Evolutionary conservation across 2,888 invertebrate genomes (phyloP).

Genomic region (Ischnus inquisitorius): DNA sequence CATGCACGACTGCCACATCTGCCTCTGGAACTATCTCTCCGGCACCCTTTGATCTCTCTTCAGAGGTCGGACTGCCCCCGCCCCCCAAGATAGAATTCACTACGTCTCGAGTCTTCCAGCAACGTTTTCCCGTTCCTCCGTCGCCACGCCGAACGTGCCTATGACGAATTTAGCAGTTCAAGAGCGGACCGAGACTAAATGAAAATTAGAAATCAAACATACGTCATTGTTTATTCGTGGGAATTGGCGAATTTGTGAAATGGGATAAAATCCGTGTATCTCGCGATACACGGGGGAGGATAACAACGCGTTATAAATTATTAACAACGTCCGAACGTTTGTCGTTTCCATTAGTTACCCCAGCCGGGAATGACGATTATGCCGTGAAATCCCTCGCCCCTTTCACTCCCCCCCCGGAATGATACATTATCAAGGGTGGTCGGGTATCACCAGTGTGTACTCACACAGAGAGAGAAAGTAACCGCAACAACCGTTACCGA

Average conservation of each 20-base stretch:
- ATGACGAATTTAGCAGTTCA: slow-evolving; percentile 18
- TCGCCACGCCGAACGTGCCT: no score
- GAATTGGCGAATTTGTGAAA: not conserved
- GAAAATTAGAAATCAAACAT: slow-evolving; percentile 45
- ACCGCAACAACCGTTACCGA: slow-evolving; percentile 58
- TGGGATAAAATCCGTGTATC: slow-evolving; percentile 22
- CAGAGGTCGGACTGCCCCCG: not conserved
- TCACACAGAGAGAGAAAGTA: slow-evolving; percentile 45
- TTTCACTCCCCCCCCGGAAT: slow-evolving; percentile 15
- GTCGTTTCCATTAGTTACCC: slow-evolving; percentile 66
- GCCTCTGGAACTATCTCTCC: slow-evolving; percentile 48
- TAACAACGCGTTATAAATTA: slow-evolving; percentile 61
- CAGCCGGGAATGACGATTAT: slow-evolving; percentile 62
- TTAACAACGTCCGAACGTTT: slow-evolving; percentile 50
- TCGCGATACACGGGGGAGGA: slow-evolving; percentile 7
- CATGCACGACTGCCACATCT: slow-evolving; percentile 63
- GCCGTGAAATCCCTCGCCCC: slow-evolving; percentile 48
- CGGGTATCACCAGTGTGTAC: slow-evolving; percentile 10
- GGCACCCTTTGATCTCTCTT: slow-evolving; percentile 63
- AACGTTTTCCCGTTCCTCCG: slow-evolving; percentile 22
- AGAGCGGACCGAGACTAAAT: not conserved
- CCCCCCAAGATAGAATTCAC: slow-evolving; percentile 54
- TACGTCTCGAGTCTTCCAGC: slow-evolving; percentile 33
- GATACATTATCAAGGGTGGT: slow-evolving; percentile 60
- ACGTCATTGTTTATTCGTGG: slow-evolving; percentile 21